Base-by-base conservation (phyloP, 2,888 invertebrate species). In the Margaritifera margaritifera region DNA sequence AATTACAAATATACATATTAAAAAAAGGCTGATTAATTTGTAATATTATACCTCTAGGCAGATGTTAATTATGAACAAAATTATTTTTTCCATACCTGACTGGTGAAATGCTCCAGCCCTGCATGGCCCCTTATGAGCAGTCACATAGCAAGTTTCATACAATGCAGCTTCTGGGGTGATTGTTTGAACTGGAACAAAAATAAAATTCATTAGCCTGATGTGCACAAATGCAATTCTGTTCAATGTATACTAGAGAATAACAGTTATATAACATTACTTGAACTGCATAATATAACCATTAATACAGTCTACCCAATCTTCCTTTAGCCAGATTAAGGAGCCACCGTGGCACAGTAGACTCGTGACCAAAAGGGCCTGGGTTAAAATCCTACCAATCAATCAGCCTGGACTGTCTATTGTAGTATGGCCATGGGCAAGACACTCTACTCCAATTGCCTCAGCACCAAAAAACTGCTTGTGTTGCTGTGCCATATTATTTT, bases 141-240 rank as follows among this genome's bases (percentile, higher is more conserved):
- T 99, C 53, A 99, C 97, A 87, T 99, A 99, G 0, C 98, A 98
- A 0, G 99, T 99, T 91, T 99, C 99, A 88, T 99, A 99, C 18
- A 96, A 93, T 0, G 97, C 96, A 1, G 98, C 98, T 89, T 99
- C 99, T 0, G 99, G 98, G 0, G 99, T 97, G 22, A 96, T 92
- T 0, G 95, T 94, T 8, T 94, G 94, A 0, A 96, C 95, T 90
- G 79, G 54, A 85, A 80, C 67, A 62, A 61, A 67, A 52, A 20
- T 22, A 42, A 18, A 61, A 31, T 3, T 42, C 42, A 42, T 42
- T 8, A 27, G 22, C 31, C 6, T 55, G 22, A 22, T 24, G 19
- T 11, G 31, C 19, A 55, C 1, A 64, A 64, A 22, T n/a, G 2
- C 42, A 42, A 42, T 42, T 42, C 8, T 2, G 0, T 42, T 42